Percentiles rank a stretch among this genome's conserved stretches.
Conservation (phyloP, 2,113 vertebrate genomes). For the Paedocypris sp. region DNA sequence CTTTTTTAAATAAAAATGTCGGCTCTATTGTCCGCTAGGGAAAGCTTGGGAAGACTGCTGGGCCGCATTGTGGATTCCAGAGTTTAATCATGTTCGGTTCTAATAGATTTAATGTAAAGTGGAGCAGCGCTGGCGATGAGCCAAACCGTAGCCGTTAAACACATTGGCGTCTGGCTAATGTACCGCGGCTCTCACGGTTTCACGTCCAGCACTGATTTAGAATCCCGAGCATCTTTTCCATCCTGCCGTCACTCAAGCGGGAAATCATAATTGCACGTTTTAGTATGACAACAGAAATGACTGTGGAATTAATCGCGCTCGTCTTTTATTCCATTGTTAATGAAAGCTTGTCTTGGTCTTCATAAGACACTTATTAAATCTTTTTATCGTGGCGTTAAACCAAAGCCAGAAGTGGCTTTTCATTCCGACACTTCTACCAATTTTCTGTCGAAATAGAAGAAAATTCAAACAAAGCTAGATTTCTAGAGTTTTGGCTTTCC, state of each 20-base stretch:
- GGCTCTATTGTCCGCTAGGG: background rate
- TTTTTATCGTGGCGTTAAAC: background rate
- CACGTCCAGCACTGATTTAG: background rate
- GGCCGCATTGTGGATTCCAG: background rate
- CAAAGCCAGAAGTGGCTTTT: too few species aligned
- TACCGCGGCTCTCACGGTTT: background rate
- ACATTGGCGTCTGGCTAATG: slow-evolving; percentile 4
- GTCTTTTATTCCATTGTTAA: too few species aligned
- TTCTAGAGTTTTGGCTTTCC: too few species aligned
- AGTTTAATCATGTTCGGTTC: slow-evolving; percentile 24
- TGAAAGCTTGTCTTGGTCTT: too few species aligned
- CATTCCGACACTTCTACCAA: too few species aligned
- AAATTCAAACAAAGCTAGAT: too few species aligned
- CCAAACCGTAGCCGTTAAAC: slow-evolving; percentile 17
- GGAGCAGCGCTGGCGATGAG: background rate
- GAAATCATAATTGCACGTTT: background rate
- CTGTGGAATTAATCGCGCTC: too few species aligned
- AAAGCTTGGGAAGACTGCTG: background rate
- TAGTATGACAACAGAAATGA: background rate
- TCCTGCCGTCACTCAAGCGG: background rate
- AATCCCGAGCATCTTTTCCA: background rate
- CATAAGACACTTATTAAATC: too few species aligned
- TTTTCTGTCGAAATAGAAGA: too few species aligned
- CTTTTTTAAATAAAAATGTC: background rate
- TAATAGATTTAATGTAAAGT: slow-evolving; percentile 28